Base-by-base conservation (phyloP, 23 tunicate species). In the Trididemnum nubilum region DNA sequence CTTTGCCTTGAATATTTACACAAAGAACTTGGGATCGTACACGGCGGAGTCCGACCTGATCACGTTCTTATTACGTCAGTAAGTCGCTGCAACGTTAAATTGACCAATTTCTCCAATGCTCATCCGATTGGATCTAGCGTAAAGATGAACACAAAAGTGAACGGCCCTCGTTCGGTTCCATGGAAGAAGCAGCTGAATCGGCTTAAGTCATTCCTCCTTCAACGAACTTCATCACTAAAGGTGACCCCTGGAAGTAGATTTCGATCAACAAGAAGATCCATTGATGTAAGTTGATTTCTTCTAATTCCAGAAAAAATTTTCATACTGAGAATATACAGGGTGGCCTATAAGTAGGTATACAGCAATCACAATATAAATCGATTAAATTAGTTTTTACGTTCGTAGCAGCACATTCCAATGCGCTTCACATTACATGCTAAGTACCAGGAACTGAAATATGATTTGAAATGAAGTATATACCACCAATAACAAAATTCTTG, bases 11-110 rank as follows among this genome's bases (percentile, higher is more conserved):
- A 51, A 1, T 78, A 78, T 71, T 72, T 85, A 0, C 90, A 85
- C 79, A 51, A 78, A 57, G 64, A 44, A 2, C 49, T 78, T 22
- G 71, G 72, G 18, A 78, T 85, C 21, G 73, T 85, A 50, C 90
- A 85, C 72, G 90, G 90, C 29, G 39, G 69, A 32, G 25, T 85
- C 39, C 71, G 80, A 24, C 90, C 90, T 29, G 79, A 85, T 3
- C 58, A 85, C 28, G 61, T 85, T 30, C 84, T 85, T 31, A 71
- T 85, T 36, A 21, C 83, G 1, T 85, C 83, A 21, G 37, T 37
- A 35, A 78, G 79, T 35, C 83, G 82, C 25, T 85, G 90, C 79
- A 67, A 24, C 60, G 72, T 85, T 38, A 85, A 85, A 39, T 33
- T 85, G 21, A 34, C 65, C 90, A 85, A 79, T 65, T 85, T 85